Percentiles rank a stretch among this genome's conserved stretches.
Conservation (phyloP, 2,888 invertebrate species). For the Thelaira solivaga region DNA sequence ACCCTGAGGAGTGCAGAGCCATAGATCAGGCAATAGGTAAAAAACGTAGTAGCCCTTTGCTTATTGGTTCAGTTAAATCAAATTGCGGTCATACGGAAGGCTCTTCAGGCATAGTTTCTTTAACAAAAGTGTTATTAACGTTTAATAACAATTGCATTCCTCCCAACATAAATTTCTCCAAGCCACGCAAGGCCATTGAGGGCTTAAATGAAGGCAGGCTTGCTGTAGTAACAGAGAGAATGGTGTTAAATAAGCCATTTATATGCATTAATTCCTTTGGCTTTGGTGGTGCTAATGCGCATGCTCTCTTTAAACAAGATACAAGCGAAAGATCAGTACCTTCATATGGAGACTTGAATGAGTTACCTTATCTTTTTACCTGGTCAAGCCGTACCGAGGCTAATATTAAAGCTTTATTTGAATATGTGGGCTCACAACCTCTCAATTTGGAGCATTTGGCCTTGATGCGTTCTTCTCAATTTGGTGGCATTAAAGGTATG, state of each 20-base stretch:
- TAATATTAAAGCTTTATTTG: constrained; percentile 82
- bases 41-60: constrained; percentile 84
- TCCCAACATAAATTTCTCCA: constrained; percentile 88
- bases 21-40: constrained; percentile 88
- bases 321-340: constrained; percentile 78
- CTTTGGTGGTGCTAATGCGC: constrained; percentile 92
- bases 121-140: constrained; percentile 88
- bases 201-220: constrained; percentile 81
- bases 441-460: constrained; percentile 82
- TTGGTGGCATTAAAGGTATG: constrained; percentile 81
- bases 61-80: constrained; percentile 94
- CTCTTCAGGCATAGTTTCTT: constrained; percentile 87
- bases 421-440: constrained; percentile 80
- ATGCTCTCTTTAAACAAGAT: constrained; percentile 69
- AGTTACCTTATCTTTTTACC: constrained; percentile 84
- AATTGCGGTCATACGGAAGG: constrained; percentile 96
- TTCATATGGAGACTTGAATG: constrained; percentile 78
- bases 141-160: constrained; percentile 90
- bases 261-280: constrained; percentile 94
- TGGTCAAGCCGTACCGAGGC: constrained; percentile 89
- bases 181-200: constrained; percentile 80
- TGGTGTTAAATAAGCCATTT: constrained; percentile 84
- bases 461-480: constrained; percentile 80
- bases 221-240: constrained; percentile 85
- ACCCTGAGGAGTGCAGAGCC: constrained; percentile 92